A percentile compares a stretch with the other conserved stretches of the same genome.
Conservation (phyloP, 2,888 invertebrate species). For the Heteromurus nitidus region DNA sequence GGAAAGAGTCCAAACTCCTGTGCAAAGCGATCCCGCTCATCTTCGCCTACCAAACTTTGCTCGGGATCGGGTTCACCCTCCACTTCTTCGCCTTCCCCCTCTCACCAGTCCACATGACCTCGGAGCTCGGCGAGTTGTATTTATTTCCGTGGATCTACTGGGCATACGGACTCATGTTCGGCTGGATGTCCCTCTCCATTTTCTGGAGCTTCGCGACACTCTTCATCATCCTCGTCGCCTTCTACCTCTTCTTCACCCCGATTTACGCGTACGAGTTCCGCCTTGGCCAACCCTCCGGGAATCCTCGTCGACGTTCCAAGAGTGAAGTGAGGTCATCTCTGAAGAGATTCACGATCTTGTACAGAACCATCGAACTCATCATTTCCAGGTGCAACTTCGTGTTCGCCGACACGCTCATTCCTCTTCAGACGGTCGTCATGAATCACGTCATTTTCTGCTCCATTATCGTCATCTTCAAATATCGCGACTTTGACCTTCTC, state of each 20-base stretch:
- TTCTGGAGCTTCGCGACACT: neutral
- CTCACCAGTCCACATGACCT: neutral
- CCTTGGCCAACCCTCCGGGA: neutral
- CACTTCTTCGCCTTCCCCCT: slow-evolving; percentile 13
- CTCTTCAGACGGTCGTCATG: slow-evolving; percentile 1
- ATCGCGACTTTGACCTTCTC: neutral
- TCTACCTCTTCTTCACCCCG: neutral
- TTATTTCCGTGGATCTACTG: neutral
- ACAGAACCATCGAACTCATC: neutral
- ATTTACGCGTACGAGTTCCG: neutral
- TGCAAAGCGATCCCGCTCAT: too few species aligned
- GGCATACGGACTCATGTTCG: neutral
- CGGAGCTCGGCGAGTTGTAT: neutral
- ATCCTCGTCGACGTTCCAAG: neutral
- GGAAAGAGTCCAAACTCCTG: neutral
- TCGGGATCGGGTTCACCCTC: neutral
- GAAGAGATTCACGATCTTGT: neutral
- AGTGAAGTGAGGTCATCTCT: neutral
- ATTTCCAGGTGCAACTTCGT: neutral
- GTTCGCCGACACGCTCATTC: neutral
- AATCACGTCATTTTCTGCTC: neutral
- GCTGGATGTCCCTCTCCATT: neutral
- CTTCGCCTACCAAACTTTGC: neutral
- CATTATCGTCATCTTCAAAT: neutral
- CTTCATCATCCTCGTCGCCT: neutral